A percentile compares a stretch with the other conserved stretches of the same genome.
phyloP scores from a whole-genome alignment of 2,888 invertebrate species.

The Hetaerina titia region DNA sequence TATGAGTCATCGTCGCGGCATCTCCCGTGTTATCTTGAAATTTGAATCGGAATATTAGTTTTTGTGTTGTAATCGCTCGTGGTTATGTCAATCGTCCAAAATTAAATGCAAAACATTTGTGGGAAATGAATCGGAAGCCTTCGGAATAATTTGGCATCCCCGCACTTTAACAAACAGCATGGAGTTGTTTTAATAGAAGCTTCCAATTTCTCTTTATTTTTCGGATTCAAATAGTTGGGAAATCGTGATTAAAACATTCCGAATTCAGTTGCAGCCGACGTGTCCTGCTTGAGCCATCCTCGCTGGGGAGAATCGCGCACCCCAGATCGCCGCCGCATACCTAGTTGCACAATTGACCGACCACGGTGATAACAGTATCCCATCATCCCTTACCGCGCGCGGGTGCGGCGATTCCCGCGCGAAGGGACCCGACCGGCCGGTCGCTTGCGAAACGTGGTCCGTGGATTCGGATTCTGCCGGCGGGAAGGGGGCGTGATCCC shows the following conservation, averaged over 20 bases:
- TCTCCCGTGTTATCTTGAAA: too few relatives aligned
- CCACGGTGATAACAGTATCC: not conserved
- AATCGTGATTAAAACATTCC: not conserved
- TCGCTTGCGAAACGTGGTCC: not conserved
- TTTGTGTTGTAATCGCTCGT: too few relatives aligned
- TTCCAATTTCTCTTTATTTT: not conserved
- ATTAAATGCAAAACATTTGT: too few relatives aligned
- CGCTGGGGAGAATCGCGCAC: not conserved
- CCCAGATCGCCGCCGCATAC: not conserved
- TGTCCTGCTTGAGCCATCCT: not conserved
- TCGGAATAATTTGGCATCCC: too few relatives aligned
- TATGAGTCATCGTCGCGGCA: too few relatives aligned
- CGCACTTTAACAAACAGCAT: too few relatives aligned
- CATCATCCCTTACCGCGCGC: slow-evolving; percentile 8
- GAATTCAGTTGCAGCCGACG: not conserved
- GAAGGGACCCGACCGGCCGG: not conserved
- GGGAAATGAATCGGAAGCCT: too few relatives aligned
- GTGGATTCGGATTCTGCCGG: not conserved
- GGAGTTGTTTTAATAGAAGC: too few relatives aligned
- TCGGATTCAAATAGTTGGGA: not conserved
- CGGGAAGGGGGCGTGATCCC: not conserved
- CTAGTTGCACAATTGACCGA: not conserved
- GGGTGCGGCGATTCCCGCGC: not conserved
- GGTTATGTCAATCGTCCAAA: too few relatives aligned
- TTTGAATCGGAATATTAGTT: too few relatives aligned